phyloP scores from a whole-genome alignment of 2,113 vertebrate species.

The Cryptomyrus ogoouensis region DNA sequence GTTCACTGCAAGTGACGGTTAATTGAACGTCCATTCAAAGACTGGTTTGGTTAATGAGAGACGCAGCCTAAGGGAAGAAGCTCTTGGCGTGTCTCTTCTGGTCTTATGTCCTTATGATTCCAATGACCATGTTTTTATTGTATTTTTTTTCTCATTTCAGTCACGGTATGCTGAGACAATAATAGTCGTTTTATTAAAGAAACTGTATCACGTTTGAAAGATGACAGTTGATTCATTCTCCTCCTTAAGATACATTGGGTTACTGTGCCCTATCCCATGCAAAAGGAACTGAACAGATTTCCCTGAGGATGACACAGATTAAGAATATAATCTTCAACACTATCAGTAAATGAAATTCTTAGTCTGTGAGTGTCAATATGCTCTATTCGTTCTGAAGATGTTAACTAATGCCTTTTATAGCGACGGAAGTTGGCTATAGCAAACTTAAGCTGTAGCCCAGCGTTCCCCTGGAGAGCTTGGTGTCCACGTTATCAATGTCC shows the following conservation, averaged over 20 bases:
- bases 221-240: constrained; percentile 10
- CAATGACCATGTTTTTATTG: background rate
- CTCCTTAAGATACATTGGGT: background rate
- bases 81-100: no score
- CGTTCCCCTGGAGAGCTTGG: background rate
- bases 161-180: background rate
- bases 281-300: background rate
- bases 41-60: no score
- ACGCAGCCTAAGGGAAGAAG: no score
- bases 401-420: background rate
- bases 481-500: background rate
- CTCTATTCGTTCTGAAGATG: background rate
- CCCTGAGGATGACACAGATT: background rate
- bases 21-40: no score
- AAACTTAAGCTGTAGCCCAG: background rate
- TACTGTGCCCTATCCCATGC: background rate
- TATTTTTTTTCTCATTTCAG: background rate
- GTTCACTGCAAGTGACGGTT: background rate
- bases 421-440: background rate
- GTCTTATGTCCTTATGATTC: background rate
- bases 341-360: background rate
- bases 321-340: background rate
- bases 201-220: background rate
- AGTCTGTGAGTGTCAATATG: background rate
- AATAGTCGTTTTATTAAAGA: background rate